phyloP scores from a whole-genome alignment of 1,140 invertebrate genomes.

The Zaprionus taronus region DNA sequence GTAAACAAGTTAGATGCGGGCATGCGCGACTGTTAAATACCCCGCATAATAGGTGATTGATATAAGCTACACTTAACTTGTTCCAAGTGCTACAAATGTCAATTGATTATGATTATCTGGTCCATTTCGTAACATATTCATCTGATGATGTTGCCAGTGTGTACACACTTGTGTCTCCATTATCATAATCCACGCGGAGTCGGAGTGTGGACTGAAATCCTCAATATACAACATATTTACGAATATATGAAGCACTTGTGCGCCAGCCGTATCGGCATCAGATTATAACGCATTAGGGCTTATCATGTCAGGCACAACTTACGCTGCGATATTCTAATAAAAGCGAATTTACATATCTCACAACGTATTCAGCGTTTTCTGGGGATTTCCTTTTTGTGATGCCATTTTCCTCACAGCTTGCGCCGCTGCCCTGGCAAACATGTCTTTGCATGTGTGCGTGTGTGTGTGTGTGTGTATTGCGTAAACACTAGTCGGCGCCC shows the following conservation, averaged over 20 bases:
- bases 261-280: conserved; percentile 69
- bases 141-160: neutral
- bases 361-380: conserved; percentile 23
- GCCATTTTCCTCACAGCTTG: conserved; percentile 26
- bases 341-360: conserved; percentile 71
- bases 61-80: conserved; percentile 6
- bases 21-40: conserved; percentile 2
- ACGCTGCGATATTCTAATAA: conserved; percentile 64
- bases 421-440: conserved; percentile 45
- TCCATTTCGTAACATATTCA: neutral
- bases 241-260: conserved; percentile 33
- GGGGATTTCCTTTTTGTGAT: conserved; percentile 13
- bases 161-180: neutral
- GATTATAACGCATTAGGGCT: conserved; percentile 73
- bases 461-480: conserved; percentile 28
- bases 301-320: conserved; percentile 58
- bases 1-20: conserved; percentile 28
- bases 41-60: neutral
- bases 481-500: conserved; percentile 43
- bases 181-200: neutral
- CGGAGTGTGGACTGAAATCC: neutral
- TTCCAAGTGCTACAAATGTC: conserved; percentile 3
- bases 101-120: conserved; percentile 11
- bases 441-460: conserved; percentile 28
- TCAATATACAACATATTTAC: conserved; percentile 4